Evolutionary conservation across 1,140 invertebrate genomes (phyloP).

Genomic region (Drosophila sulfurigaster): DNA sequence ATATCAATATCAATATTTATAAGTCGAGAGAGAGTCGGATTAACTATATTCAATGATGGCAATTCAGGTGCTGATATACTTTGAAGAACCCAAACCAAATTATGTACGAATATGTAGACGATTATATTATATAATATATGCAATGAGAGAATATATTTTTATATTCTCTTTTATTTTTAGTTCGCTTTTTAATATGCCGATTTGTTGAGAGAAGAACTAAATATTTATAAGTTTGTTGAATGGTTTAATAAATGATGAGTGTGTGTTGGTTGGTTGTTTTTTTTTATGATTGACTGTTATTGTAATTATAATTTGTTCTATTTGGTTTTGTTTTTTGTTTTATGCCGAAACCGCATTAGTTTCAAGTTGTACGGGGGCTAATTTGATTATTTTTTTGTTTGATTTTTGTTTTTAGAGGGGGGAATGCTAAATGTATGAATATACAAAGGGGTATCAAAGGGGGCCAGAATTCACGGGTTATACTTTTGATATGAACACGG

Average conservation of each 20-base stretch:
- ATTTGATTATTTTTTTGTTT: constrained; percentile 29
- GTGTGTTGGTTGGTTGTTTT: constrained; percentile 46
- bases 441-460: constrained; percentile 18
- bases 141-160: constrained; percentile 52
- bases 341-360: constrained; percentile 66
- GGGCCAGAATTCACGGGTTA: constrained; percentile 30
- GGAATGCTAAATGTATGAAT: constrained; percentile 41
- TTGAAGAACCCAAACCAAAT: constrained; percentile 76
- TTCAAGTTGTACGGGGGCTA: constrained; percentile 40
- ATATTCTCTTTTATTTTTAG: not conserved
- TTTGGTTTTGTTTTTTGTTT: constrained; percentile 26
- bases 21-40: constrained; percentile 21
- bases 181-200: constrained; percentile 31
- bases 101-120: constrained; percentile 58
- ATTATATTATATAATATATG: constrained; percentile 50
- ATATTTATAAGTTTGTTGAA: constrained; percentile 35
- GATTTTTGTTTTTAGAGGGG: constrained; percentile 38
- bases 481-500: constrained; percentile 18
- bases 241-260: constrained; percentile 53
- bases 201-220: constrained; percentile 18
- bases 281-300: constrained; percentile 23
- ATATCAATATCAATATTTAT: constrained; percentile 20
- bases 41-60: constrained; percentile 39
- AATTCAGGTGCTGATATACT: constrained; percentile 57
- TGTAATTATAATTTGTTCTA: constrained; percentile 30